Evolutionary conservation across 2,797 vertebrate species (phyloP), one percentile per base, ranked within the genome.

Genomic region (Bryconaethiops microstoma): DNA sequence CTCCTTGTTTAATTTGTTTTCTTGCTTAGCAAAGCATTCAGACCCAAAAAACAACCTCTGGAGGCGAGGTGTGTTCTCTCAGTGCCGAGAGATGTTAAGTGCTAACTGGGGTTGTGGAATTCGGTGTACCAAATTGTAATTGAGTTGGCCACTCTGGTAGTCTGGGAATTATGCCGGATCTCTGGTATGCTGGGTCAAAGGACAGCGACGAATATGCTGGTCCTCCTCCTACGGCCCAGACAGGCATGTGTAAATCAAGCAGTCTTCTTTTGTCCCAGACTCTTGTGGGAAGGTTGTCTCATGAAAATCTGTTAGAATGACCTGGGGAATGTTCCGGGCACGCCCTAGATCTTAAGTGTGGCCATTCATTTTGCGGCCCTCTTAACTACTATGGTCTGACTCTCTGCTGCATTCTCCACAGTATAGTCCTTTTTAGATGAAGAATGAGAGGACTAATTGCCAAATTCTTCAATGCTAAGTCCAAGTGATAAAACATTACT

Each of bases 221-320:
- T 82, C 81, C 68, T 74, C 67, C 68, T 74, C 64, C 76, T 70
- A 54, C 82, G 74, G 87, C 79, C 79, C 83, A 88, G 45, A 82
- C 80, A 81, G 77, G 55, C 65, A 70, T 80, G 80, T 86, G 79
- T 84, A 84, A 88, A 88, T 84, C 82, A 88, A 83, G 85, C 86
- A 60, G 74, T 57, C 48, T 14, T 81, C 84, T 81, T 84, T 87
- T 87, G 84, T 83, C 79, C 82, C 72, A 81, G 65, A 55, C 78
- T 81, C 71, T 80, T 83, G 78, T 86, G 84, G 79, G 82, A 84
- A 86, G 78, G 39, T 83, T 73, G 74, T 87, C 77, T 82, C 77
- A 67, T 71, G n/a, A 82, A 81, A 77, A 77, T 83, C 79, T 62
- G 80, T 84, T 84, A 77, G 80, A 85, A 84, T 82, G 76, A 63